phyloP scores from a whole-genome alignment of 2,888 invertebrate genomes.

The Copidosoma aretas region DNA sequence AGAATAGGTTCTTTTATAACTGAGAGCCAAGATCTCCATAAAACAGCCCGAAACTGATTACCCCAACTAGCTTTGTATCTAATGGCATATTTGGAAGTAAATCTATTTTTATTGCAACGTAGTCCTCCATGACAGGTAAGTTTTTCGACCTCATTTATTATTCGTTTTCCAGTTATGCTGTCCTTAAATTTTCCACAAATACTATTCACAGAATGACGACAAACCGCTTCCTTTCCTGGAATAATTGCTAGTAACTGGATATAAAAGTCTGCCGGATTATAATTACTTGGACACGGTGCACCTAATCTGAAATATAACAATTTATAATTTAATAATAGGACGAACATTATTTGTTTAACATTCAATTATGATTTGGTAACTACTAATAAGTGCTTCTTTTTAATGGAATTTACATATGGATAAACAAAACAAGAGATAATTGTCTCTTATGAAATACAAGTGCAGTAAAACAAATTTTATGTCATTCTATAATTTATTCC shows the following conservation, averaged over 20 bases:
- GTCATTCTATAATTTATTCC: too few species aligned
- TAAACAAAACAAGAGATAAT: too few species aligned
- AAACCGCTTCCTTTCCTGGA: conserved; percentile 82
- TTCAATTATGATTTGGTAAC: too few species aligned
- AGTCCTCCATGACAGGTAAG: conserved; percentile 46
- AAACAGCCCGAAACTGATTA: conserved; percentile 85
- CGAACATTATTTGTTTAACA: too few species aligned
- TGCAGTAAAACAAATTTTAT: too few species aligned
- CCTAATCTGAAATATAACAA: conserved; percentile 69
- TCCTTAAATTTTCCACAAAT: conserved; percentile 79
- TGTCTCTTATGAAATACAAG: too few species aligned
- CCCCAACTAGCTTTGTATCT: conserved; percentile 87
- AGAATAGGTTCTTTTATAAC: conserved; percentile 89
- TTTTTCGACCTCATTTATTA: conserved; percentile 68
- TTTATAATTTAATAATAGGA: too few species aligned
- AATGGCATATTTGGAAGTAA: conserved; percentile 51
- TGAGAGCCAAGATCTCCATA: conserved; percentile 90
- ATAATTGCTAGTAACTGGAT: conserved; percentile 87
- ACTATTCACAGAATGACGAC: conserved; percentile 77
- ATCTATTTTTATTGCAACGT: conserved; percentile 6
- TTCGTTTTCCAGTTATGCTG: conserved; percentile 70
- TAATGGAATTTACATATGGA: too few species aligned
- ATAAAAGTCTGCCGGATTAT: conserved; percentile 94
- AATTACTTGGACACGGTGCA: conserved; percentile 85
- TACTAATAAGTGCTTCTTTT: too few species aligned